Evolutionary conservation across 2,888 invertebrate genomes (phyloP), one percentile per base, ranked within the genome.

Genomic region (Chironomus tentans): DNA sequence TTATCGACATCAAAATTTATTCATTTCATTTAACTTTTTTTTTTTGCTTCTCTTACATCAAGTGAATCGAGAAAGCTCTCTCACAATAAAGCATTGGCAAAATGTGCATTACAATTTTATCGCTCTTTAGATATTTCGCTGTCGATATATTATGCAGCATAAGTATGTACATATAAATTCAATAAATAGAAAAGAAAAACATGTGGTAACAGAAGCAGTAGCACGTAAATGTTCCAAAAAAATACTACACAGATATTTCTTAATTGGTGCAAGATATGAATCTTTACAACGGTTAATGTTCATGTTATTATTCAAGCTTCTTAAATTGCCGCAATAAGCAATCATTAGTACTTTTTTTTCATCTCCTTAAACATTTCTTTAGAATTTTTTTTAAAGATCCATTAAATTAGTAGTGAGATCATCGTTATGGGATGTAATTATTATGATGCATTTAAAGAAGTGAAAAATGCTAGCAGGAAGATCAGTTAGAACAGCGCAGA

Each of bases 211-310:
- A 21, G 65, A 5, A 65, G 21, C 65, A 24, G 65, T 65, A 65
- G 65, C 65, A 65, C 15, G 65, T 24, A 65, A 65, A 21, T 65
- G 65, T 7, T 65, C 24, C 65, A 10, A 65, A 65, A 65, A 28
- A 38, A 38, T 10, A 38, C 0, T 38, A 38, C 38, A 38, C 38
- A 10, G 38, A 38, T 38, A 65, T 22, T 65, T 65, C 22, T 65
- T 65, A 65, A 65, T 65, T 65, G 65, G 65, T 65, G 24, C 24
- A 65, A 21, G 65, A 65, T 65, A 65, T 21, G 65, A 65, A 65
- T 65, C 65, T 65, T 65, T 65, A 65, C 65, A 65, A 65, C 65
- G 65, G 65, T 65, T 65, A 65, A 65, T 65, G 65, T 21, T 65
- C 65, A 65, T 65, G 65, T 65, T 65, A 24, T 65, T 24, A 24